phyloP scores from a whole-genome alignment of 1,140 invertebrate genomes.

The Neodiprion pinetum region DNA sequence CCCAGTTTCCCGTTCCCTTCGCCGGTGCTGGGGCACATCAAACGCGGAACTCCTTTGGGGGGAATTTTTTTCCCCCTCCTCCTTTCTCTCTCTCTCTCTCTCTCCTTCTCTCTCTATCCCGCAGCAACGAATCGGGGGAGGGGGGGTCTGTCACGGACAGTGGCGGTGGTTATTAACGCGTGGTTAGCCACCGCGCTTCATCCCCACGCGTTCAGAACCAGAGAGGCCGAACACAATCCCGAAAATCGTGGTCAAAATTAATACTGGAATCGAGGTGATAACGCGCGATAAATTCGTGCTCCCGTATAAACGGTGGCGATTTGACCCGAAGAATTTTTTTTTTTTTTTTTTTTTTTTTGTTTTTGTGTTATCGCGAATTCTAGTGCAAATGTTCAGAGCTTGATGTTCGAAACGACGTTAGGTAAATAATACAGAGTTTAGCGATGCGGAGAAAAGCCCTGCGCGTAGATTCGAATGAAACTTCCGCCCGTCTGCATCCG shows the following conservation, averaged over 20 bases:
- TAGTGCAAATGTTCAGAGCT: too few relatives aligned
- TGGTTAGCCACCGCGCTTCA: background rate
- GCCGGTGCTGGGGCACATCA: conserved; percentile 1
- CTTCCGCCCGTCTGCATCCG: background rate
- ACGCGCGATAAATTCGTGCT: too few relatives aligned
- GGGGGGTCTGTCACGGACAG: background rate
- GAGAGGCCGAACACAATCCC: background rate
- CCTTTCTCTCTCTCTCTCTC: conserved; percentile 28
- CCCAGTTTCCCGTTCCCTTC: conserved; percentile 11
- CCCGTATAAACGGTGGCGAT: too few relatives aligned
- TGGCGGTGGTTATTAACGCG: background rate
- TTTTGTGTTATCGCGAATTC: too few relatives aligned
- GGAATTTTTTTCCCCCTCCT: conserved; percentile 17
- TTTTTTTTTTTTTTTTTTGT: too few relatives aligned
- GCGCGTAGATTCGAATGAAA: background rate
- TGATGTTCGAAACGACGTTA: too few relatives aligned
- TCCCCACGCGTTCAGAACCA: background rate
- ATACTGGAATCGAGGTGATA: too few relatives aligned
- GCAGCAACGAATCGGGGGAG: background rate
- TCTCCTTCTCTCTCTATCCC: background rate
- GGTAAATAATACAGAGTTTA: too few relatives aligned
- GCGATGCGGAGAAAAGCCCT: too few relatives aligned
- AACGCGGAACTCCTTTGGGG: conserved; percentile 4
- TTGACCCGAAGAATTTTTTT: too few relatives aligned
- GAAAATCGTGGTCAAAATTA: background rate